phyloP scores from a whole-genome alignment of 2,797 vertebrate genomes.

The Gouania willdenowi region DNA sequence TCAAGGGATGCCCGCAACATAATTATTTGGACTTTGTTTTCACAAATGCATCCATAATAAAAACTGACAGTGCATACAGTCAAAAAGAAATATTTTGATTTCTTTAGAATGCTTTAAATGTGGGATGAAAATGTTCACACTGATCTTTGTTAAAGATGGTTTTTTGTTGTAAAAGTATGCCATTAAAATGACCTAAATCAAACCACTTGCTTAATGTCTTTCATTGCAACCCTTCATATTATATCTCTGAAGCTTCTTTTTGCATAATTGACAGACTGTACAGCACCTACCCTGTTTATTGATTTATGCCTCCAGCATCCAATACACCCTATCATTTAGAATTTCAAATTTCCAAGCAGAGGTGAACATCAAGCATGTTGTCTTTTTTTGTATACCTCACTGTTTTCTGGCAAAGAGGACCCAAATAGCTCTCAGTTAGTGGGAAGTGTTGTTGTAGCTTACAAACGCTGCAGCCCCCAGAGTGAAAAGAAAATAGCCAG shows the following conservation, averaged over 20 bases:
- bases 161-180: too few relatives aligned
- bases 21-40: too few relatives aligned
- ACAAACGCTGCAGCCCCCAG: conserved; percentile 19
- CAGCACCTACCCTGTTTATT: conserved; percentile 53
- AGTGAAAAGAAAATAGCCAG: conserved; percentile 60
- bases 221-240: conserved; percentile 22
- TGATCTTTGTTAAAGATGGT: too few relatives aligned
- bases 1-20: too few relatives aligned
- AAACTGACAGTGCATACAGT: too few relatives aligned
- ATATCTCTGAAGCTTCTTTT: conserved; percentile 41
- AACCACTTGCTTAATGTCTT: conserved; percentile 15
- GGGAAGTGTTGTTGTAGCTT: conserved; percentile 58
- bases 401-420: not conserved
- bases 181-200: too few relatives aligned
- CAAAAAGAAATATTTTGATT: too few relatives aligned
- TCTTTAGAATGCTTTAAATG: too few relatives aligned
- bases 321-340: conserved; percentile 56
- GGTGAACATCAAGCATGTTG: conserved; percentile 9
- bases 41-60: too few relatives aligned
- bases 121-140: too few relatives aligned
- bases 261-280: conserved; percentile 48
- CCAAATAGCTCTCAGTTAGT: conserved; percentile 16
- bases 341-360: conserved; percentile 40
- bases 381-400: conserved; percentile 18
- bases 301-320: conserved; percentile 51